These are phyloP conservation scores for Arremon aurantiirostris DNA, from an alignment of 2,797 vertebrate species.

Conservation along the genomic window DNA sequence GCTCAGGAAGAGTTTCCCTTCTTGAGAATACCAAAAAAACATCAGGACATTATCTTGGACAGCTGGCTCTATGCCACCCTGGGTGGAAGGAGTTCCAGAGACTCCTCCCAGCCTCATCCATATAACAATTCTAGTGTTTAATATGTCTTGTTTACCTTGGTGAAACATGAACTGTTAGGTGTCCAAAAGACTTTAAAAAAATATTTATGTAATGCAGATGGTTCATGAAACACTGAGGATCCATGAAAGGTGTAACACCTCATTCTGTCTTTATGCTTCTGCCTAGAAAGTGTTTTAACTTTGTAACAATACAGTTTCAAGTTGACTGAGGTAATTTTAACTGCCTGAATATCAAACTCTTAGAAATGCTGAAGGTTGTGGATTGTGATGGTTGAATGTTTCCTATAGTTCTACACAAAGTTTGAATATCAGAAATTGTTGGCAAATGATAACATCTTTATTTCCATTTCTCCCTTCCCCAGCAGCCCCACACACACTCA, in stretches of 20 bases:
- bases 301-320: not conserved
- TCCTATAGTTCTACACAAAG: not conserved
- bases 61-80: not conserved
- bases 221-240: not conserved
- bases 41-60: rapidly evolving
- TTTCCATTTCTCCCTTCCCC: not conserved
- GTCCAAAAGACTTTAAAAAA: not conserved
- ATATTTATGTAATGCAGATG: not conserved
- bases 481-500: rapidly evolving
- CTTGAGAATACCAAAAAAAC: rapidly evolving
- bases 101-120: not conserved
- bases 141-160: not conserved
- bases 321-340: not conserved
- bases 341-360: not conserved
- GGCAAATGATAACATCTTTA: not conserved
- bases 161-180: not conserved
- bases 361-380: not conserved
- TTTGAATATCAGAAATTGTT: not conserved
- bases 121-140: not conserved
- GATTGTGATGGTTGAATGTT: not conserved
- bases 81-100: not conserved
- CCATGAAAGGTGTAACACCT: not conserved
- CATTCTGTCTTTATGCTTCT: not conserved
- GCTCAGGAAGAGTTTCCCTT: not conserved
- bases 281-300: not conserved